Evolutionary conservation across 2,797 vertebrate genomes (phyloP).

Genomic region (Okamejei kenojei): DNA sequence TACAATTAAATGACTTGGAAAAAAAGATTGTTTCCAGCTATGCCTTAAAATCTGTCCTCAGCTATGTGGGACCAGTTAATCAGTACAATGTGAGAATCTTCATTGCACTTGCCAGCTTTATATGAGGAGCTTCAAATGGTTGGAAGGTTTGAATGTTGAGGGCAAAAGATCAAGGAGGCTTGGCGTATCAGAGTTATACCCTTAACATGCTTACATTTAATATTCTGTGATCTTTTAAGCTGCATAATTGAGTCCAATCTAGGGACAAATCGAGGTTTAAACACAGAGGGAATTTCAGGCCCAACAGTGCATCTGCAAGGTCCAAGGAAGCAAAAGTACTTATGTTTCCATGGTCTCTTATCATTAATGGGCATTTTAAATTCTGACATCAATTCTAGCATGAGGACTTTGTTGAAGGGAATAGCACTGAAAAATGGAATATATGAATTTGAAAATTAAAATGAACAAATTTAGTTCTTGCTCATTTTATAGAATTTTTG

Average conservation of each 20-base stretch:
- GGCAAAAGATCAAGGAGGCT: background rate
- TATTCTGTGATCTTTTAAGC: background rate
- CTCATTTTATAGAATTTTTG: conserved; percentile 1
- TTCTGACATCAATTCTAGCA: too few relatives aligned
- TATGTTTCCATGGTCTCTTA: too few relatives aligned
- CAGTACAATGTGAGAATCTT: background rate
- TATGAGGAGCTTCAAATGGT: background rate
- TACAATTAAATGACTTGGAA: background rate
- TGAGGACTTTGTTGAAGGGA: background rate
- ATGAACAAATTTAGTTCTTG: background rate
- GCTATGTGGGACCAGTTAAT: background rate
- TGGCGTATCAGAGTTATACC: background rate
- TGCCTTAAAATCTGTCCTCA: background rate
- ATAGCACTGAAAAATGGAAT: background rate
- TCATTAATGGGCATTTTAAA: too few relatives aligned
- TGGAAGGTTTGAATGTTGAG: background rate
- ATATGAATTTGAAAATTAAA: background rate
- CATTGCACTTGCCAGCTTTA: background rate
- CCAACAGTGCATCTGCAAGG: too few relatives aligned
- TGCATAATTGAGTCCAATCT: background rate
- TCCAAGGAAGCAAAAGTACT: too few relatives aligned
- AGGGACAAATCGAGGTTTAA: background rate
- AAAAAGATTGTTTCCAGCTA: background rate
- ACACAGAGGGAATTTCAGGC: background rate
- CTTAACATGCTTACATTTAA: background rate